Evolutionary conservation across 2,113 vertebrate species (phyloP), one percentile per base, ranked within the genome.

Genomic region (Glareola pratincola): DNA sequence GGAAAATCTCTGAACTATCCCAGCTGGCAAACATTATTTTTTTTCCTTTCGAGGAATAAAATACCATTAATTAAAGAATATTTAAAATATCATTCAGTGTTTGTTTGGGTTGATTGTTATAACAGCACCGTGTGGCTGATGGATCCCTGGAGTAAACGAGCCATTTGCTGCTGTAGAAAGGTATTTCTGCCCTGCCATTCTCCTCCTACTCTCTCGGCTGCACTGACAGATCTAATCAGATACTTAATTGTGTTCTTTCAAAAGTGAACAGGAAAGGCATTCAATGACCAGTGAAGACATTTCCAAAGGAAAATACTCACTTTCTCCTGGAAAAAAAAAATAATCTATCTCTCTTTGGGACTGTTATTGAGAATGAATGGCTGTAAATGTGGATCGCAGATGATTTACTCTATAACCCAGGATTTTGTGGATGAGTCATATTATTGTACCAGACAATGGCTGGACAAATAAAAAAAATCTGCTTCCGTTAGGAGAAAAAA

Each of bases 21-120:
- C 83, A 88, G 77, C 45, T 96, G 83, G 78, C 67, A 90, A 93
- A 34, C 15, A 5, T 19, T 18, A 22, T 16, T 41, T 34, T 79
- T 79, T 92, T 85, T 79, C 69, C 72, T 84, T 94, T 79, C 84
- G 64, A 90, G 83, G 53, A 75, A 76, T 53, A 41, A 64, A 83
- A 45, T 75, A 13, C 32, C 45, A 69, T 96, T 64, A 96, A 92
- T 94, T 85, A 91, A 80, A 90, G 66, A 30, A 53, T 51, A 93
- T 91, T 76, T 85, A 57, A 95, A 73, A 89, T 71, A 72, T 34
- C 60, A 87, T 90, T 86, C 89, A 67, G 3, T 15, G 2, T 82
- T 94, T 89, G 73, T 66, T 91, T 97, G 79, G 72, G 67, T 78
- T 88, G 66, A 90, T 91, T 56, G 74, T 85, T 94, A 68, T 82